These are phyloP conservation scores for Palythoa caribaeorum DNA, from an alignment of 92 coral and sea anemone species.

Conservation along the genomic window DNA sequence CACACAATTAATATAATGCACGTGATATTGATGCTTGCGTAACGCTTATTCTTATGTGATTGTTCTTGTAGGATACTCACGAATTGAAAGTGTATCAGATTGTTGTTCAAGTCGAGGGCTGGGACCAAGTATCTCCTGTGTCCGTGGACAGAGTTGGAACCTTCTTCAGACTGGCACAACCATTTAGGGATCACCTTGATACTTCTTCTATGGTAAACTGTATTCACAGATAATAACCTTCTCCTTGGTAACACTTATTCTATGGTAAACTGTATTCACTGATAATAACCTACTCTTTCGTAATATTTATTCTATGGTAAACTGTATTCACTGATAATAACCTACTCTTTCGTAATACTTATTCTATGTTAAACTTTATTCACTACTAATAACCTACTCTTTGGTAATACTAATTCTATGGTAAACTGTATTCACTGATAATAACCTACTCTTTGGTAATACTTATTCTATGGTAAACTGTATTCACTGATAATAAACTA, in stretches of 20 bases:
- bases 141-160: conserved; percentile 98
- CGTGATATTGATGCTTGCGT: not conserved
- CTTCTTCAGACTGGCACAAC: conserved; percentile 90
- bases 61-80: conserved; percentile 83
- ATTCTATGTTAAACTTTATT: conserved; percentile 15
- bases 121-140: conserved; percentile 98
- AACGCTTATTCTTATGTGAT: not conserved
- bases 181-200: conserved; percentile 58
- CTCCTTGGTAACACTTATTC: conserved; percentile 44
- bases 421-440: conserved; percentile 45
- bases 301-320: conserved; percentile 64
- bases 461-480: conserved; percentile 76
- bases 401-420: conserved; percentile 56
- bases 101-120: conserved; percentile 92
- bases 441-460: conserved; percentile 61
- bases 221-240: not conserved
- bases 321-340: too few relatives aligned
- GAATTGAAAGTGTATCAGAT: conserved; percentile 95
- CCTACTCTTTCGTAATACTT: too few relatives aligned
- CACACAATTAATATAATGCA: not conserved
- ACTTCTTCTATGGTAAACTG: conserved; percentile 71
- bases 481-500: too few relatives aligned
- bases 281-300: conserved; percentile 57
- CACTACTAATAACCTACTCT: not conserved
- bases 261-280: conserved; percentile 58